Evolutionary conservation across 2,888 invertebrate species (phyloP), one percentile per base, ranked within the genome.

Genomic region (Acronicta leporina): DNA sequence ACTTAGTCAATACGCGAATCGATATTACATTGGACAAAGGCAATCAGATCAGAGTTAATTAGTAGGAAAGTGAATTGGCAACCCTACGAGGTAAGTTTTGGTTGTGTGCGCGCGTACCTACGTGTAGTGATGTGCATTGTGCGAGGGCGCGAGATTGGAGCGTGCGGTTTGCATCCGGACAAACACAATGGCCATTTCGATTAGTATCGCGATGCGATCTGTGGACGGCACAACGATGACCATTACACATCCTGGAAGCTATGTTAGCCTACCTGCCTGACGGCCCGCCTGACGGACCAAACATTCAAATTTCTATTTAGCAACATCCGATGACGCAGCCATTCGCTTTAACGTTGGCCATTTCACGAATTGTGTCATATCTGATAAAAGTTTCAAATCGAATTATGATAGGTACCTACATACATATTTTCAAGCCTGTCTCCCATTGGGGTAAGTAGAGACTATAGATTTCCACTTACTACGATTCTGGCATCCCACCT

Each of bases 101-200:
- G 63, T 56, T 72, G 44, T 58, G 53, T 54, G 48, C 64, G 46
- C 41, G 55, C 49, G 53, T 30, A n/a, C n/a, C n/a, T n/a, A 25
- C 47, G 65, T 63, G 58, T 51, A 48, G 47, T 43, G 48, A 50
- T 77, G 59, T 67, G 76, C 76, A 87, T 87, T 88, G 87, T 86
- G 78, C 52, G 60, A 72, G 80, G 75, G 86, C 84, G 87, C 83
- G 87, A 88, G 86, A 87, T 87, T 85, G 85, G 84, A 89, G 82
- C 88, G 86, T 88, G 88, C 84, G 89, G 89, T 87, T 84, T 81
- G 86, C 86, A 86, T 90, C 91, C 90, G 90, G 87, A 77, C 81
- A 77, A 64, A 75, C 81, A 91, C 90, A 91, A 90, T 89, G 65
- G 81, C 77, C 66, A 77, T 81, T 76, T 82, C 86, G 88, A 90